phyloP scores from a whole-genome alignment of 2,113 vertebrate species.

The Macroglossus sobrinus region DNA sequence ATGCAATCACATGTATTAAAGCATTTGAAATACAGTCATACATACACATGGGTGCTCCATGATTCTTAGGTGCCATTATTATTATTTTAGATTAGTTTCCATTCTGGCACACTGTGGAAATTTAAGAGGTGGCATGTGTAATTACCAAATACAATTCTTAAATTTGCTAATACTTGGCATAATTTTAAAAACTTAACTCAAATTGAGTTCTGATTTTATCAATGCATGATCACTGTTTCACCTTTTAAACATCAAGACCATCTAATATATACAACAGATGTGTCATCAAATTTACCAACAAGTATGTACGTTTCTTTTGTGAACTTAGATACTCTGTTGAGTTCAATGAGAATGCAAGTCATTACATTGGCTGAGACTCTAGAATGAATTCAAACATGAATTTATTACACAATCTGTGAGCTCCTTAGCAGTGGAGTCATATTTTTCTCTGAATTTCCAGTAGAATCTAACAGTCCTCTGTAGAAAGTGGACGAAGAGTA shows the following conservation, averaged over 20 bases:
- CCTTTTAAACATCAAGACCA: neutral
- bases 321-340: neutral
- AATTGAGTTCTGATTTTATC: neutral
- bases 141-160: neutral
- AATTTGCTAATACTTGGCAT: neutral
- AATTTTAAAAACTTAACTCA: neutral
- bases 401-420: neutral
- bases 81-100: neutral
- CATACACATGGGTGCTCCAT: neutral
- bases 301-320: neutral
- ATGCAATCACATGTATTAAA: neutral
- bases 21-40: neutral
- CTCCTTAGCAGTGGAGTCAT: neutral
- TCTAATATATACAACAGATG: neutral
- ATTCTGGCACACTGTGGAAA: neutral
- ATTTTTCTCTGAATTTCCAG: neutral
- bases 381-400: neutral
- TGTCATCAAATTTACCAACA: neutral
- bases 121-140: neutral
- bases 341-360: neutral
- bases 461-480: neutral
- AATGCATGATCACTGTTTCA: neutral
- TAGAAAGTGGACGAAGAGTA: neutral
- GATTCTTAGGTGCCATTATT: neutral
- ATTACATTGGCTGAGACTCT: neutral